Percentiles rank a stretch among this genome's conserved stretches.
phyloP scores from a whole-genome alignment of 2,113 vertebrate genomes.

The Tetrax tetrax region DNA sequence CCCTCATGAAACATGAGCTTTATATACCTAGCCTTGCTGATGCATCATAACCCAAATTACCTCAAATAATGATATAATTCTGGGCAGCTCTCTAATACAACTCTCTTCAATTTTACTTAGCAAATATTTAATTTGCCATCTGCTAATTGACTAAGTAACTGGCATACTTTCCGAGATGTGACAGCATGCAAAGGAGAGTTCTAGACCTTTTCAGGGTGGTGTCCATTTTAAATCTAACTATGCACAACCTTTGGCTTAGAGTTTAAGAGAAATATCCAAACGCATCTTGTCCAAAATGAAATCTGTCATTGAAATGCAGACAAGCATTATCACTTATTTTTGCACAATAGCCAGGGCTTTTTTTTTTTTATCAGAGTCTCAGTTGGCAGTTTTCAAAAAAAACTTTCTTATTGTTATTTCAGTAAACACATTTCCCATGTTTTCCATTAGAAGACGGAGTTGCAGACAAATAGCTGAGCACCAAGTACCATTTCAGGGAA shows the following conservation, averaged over 20 bases:
- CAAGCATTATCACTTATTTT: not conserved
- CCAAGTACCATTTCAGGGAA: not conserved
- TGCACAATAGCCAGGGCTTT: not conserved
- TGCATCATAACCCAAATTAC: not conserved
- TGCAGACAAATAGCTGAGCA: not conserved
- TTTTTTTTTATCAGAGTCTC: not conserved
- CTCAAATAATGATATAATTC: not conserved
- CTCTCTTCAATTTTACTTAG: slow-evolving; percentile 23
- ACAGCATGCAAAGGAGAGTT: slow-evolving; percentile 9
- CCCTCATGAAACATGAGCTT: not conserved
- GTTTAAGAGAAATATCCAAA: not conserved
- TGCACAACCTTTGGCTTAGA: not conserved
- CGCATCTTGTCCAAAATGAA: not conserved
- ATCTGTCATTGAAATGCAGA: not conserved
- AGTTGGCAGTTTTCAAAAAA: not conserved
- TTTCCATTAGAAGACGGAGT: not conserved
- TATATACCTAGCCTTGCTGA: not conserved
- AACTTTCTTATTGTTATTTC: not conserved
- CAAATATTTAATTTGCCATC: slow-evolving; percentile 45
- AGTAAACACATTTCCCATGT: not conserved
- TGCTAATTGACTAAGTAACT: slow-evolving; percentile 45
- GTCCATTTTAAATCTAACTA: slow-evolving; percentile 26
- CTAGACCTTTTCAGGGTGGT: not conserved
- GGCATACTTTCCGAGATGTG: not conserved
- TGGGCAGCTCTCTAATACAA: not conserved